These are phyloP conservation scores for Subanguina moxae DNA, from an alignment of 1,140 invertebrate species.

Conservation along the genomic window DNA sequence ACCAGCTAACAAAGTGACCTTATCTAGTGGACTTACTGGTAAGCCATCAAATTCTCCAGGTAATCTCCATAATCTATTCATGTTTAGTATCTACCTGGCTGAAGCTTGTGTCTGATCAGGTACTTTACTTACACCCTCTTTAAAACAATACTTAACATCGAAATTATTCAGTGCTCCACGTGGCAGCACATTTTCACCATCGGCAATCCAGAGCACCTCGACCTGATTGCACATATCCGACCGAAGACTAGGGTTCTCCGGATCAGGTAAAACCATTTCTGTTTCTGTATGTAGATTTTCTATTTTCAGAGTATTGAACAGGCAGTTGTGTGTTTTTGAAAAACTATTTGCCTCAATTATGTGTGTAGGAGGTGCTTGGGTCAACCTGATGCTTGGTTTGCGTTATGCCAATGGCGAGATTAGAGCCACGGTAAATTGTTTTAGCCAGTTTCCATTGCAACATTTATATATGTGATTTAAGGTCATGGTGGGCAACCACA, in stretches of 20 bases:
- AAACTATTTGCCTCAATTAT: constrained; percentile 1
- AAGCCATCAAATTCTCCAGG: not conserved
- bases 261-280: not conserved
- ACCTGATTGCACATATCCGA: not conserved
- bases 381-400: constrained; percentile 1
- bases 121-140: not conserved
- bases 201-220: not conserved
- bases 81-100: constrained; percentile 3
- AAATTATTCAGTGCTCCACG: not conserved
- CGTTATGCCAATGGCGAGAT: constrained; percentile 5
- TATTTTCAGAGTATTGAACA: constrained; percentile 7
- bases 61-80: not conserved
- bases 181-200: constrained; percentile 3
- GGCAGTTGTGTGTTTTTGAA: constrained; percentile 1
- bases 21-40: constrained; percentile 7
- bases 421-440: not conserved
- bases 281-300: not conserved
- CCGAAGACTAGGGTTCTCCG: not conserved
- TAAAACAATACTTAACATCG: not conserved
- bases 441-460: not conserved
- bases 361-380: not conserved
- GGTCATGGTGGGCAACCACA: constrained; percentile 7
- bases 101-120: not conserved
- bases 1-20: not conserved
- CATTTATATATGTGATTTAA: not conserved